Conservation (phyloP, 2,113 vertebrate species). For the Oncorhynchus nerka region DNA sequence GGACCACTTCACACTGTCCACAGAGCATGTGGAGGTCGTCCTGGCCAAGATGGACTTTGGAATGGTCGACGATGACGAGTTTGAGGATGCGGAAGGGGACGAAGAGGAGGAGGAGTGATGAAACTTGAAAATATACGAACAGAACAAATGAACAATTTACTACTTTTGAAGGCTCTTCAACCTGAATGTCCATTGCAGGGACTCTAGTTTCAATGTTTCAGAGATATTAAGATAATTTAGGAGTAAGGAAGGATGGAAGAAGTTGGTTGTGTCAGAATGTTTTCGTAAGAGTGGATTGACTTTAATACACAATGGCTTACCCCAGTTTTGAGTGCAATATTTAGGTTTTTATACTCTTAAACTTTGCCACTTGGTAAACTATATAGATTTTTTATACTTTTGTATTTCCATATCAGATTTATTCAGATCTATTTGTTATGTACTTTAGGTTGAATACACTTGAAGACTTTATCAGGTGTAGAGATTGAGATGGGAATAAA, state of each 20-base stretch:
- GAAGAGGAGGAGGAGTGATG: slow-evolving; percentile 41
- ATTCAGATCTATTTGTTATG: slow-evolving; percentile 26
- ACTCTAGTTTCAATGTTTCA: slow-evolving; percentile 27
- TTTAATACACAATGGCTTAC: slow-evolving; percentile 24
- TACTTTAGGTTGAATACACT: slow-evolving; percentile 27
- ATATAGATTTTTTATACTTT: slow-evolving; percentile 70
- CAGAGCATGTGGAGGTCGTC: slow-evolving; percentile 77
- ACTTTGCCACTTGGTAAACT: slow-evolving; percentile 47
- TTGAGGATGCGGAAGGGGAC: slow-evolving; percentile 67
- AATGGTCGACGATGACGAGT: slow-evolving; percentile 59
- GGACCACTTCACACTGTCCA: slow-evolving; percentile 87
- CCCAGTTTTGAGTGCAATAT: slow-evolving; percentile 65
- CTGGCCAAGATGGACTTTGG: slow-evolving; percentile 84
- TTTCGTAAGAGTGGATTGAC: not conserved
- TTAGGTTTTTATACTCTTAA: slow-evolving; percentile 50
- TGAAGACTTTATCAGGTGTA: slow-evolving; percentile 21
- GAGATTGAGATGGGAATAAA: not conserved
- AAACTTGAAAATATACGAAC: slow-evolving; percentile 15
- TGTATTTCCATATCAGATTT: slow-evolving; percentile 60
- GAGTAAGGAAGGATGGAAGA: not conserved
- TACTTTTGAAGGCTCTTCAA: slow-evolving; percentile 16
- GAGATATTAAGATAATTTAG: slow-evolving; percentile 7
- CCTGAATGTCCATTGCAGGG: slow-evolving; percentile 31
- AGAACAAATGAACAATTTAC: not conserved
- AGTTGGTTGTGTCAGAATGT: not conserved